phyloP scores from a whole-genome alignment of 2,888 invertebrate species.

The Monochamus alternatus region DNA sequence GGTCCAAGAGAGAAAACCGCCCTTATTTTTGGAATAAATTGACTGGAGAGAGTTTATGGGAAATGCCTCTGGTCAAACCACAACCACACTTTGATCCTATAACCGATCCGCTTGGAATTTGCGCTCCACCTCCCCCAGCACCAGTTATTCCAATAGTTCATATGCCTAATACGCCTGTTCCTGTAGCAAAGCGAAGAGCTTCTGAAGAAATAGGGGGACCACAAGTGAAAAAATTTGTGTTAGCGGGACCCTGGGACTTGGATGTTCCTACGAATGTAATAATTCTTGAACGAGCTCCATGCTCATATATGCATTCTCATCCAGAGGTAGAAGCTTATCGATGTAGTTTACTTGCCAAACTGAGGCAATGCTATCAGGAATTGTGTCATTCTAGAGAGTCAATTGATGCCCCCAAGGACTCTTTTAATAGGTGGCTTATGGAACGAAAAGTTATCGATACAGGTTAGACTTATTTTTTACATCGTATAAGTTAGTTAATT shows the following conservation, averaged over 20 bases:
- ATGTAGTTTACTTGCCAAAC: constrained; percentile 85
- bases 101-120: constrained; percentile 71
- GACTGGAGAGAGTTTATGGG: constrained; percentile 98
- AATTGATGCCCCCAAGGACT: constrained; percentile 96
- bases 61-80: constrained; percentile 87
- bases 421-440: constrained; percentile 97
- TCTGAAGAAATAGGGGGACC: constrained; percentile 85
- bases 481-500: no score
- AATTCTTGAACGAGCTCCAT: constrained; percentile 89
- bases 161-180: constrained; percentile 69
- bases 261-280: constrained; percentile 94
- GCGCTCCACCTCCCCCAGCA: constrained; percentile 49
- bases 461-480: constrained; percentile 62
- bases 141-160: constrained; percentile 46
- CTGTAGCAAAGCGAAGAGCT: constrained; percentile 81
- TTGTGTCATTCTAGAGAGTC: constrained; percentile 93
- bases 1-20: constrained; percentile 95
- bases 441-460: constrained; percentile 93
- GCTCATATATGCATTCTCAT: constrained; percentile 91
- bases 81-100: constrained; percentile 91
- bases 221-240: constrained; percentile 79
- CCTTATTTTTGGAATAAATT: constrained; percentile 98
- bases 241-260: constrained; percentile 94
- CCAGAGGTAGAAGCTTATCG: constrained; percentile 87
- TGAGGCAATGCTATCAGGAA: constrained; percentile 94